A percentile compares a stretch with the other conserved stretches of the same genome.
Conservation (phyloP, 2,113 vertebrate genomes). For the Psephotus haematonotus region DNA sequence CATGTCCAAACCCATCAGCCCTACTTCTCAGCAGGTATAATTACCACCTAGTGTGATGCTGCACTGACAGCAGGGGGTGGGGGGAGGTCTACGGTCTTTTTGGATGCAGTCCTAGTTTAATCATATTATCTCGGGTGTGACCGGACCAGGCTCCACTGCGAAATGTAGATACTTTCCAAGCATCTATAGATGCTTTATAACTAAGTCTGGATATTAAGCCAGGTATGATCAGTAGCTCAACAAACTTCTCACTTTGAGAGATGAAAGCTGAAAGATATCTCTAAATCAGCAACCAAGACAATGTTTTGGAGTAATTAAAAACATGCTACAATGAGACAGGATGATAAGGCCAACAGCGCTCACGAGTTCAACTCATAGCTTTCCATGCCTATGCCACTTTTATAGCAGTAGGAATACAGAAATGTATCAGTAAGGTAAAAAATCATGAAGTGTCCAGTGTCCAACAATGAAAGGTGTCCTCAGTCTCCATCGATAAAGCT, state of each 20-base stretch:
- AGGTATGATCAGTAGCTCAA: background rate
- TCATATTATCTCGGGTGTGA: background rate
- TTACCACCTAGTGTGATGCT: background rate
- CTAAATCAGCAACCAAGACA: background rate
- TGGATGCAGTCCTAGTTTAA: background rate
- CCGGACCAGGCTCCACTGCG: background rate
- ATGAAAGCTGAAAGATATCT: background rate
- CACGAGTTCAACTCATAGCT: background rate
- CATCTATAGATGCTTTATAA: background rate
- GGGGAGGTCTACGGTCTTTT: background rate
- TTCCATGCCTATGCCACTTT: background rate
- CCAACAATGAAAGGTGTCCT: background rate
- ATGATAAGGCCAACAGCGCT: background rate
- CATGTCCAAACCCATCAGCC: background rate
- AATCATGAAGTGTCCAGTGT: background rate
- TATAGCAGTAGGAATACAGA: background rate
- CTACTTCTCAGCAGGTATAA: background rate
- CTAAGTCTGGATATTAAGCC: background rate
- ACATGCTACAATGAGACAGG: background rate
- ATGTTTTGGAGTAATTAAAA: background rate
- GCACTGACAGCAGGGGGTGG: too few relatives aligned
- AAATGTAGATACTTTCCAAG: background rate
- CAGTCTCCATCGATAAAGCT: background rate
- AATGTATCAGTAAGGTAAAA: background rate
- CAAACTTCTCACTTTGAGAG: background rate